Percentiles rank a stretch among this genome's conserved stretches.
Conservation (phyloP, 2,113 vertebrate genomes). For the Ceyx margarethae region DNA sequence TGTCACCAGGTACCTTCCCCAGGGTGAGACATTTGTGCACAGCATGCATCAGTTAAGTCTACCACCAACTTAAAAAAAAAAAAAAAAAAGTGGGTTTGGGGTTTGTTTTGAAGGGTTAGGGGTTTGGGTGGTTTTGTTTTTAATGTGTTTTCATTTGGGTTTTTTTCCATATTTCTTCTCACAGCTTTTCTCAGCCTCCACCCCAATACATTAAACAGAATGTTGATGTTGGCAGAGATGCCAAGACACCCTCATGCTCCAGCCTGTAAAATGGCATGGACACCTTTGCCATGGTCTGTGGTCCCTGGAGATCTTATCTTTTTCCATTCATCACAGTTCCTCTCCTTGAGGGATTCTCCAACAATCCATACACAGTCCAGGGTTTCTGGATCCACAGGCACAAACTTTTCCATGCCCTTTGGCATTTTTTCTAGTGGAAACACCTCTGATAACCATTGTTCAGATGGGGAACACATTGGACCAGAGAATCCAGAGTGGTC, state of each 20-base stretch:
- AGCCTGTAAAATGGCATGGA: not conserved
- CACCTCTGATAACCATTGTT: not conserved
- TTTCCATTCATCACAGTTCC: not conserved
- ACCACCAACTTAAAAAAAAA: not conserved
- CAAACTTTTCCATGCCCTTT: not conserved
- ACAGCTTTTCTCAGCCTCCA: not conserved
- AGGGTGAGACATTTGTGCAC: not conserved
- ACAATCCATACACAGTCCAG: not conserved
- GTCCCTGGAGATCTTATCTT: not conserved
- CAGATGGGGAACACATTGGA: not conserved
- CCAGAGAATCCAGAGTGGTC: not conserved
- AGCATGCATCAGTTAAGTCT: not conserved
- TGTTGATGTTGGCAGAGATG: not conserved
- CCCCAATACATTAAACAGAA: not conserved
- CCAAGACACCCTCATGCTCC: not conserved
- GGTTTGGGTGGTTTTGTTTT: too few species aligned
- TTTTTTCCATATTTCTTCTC: not conserved
- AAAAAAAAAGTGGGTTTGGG: too few species aligned
- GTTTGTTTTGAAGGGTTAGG: too few species aligned
- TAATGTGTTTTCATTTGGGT: too few species aligned
- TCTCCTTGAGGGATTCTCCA: not conserved
- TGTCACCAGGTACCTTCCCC: not conserved
- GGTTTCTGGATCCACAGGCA: not conserved
- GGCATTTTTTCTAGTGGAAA: not conserved
- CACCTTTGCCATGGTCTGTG: fast-evolving